Conservation (phyloP, 2,888 invertebrate species). For the Bibio marci region DNA sequence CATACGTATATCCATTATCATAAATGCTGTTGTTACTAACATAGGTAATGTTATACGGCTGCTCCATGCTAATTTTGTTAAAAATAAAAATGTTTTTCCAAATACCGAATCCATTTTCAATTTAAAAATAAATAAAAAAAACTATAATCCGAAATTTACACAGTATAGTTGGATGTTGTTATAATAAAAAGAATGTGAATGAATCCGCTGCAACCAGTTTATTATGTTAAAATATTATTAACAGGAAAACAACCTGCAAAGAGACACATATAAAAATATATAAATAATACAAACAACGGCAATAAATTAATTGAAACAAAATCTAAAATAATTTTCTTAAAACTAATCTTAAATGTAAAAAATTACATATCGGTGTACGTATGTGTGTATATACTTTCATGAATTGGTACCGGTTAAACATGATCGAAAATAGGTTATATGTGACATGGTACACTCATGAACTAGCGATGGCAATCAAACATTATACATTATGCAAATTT, state of each 20-base stretch:
- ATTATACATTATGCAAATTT: too few species aligned
- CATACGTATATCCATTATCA: conserved; percentile 47
- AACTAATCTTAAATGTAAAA: too few species aligned
- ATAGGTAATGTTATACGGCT: conserved; percentile 48
- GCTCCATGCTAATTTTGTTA: conserved; percentile 54
- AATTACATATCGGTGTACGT: too few species aligned
- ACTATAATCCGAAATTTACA: background rate
- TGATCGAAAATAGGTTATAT: too few species aligned
- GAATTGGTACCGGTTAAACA: too few species aligned
- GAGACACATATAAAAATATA: background rate
- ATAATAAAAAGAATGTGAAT: too few species aligned
- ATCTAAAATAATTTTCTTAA: too few species aligned
- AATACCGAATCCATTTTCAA: conserved; percentile 25
- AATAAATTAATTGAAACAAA: too few species aligned
- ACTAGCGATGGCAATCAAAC: too few species aligned
- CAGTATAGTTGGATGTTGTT: background rate
- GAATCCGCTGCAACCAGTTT: background rate
- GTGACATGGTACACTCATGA: too few species aligned
- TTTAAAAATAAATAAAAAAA: background rate
- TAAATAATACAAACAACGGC: too few species aligned
- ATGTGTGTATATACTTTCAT: too few species aligned
- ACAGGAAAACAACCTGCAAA: background rate
- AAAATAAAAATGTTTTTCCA: conserved; percentile 39
- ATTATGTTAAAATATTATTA: background rate
- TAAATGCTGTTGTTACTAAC: conserved; percentile 44